A percentile compares a stretch with the other conserved stretches of the same genome.
Evolutionary conservation across 1,140 invertebrate species (phyloP).

Genomic region (Drosophila littoralis): DNA sequence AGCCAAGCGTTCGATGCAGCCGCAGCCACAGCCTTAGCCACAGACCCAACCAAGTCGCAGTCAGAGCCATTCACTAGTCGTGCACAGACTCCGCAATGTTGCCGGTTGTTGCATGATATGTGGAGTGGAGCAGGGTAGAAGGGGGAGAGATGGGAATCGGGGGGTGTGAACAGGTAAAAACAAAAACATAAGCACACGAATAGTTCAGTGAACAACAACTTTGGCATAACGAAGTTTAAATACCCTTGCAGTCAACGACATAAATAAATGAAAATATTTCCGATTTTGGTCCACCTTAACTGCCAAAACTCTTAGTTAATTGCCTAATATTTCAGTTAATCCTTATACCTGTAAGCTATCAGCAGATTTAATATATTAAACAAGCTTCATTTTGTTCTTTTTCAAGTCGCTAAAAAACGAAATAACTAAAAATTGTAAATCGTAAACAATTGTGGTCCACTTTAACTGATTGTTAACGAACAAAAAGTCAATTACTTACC

Average conservation of each 20-base stretch:
- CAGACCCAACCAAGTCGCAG: not conserved
- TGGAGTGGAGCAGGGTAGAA: not conserved
- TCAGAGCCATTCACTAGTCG: conserved; percentile 66
- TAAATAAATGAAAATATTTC: not conserved
- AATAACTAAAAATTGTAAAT: no score
- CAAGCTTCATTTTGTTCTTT: not conserved
- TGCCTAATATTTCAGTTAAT: no score
- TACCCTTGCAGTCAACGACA: not conserved
- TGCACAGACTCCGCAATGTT: conserved; percentile 63
- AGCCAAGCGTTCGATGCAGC: conserved; percentile 71
- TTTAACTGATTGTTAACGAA: not conserved
- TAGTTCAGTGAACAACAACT: not conserved
- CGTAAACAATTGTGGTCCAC: not conserved
- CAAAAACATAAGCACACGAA: conserved; percentile 9
- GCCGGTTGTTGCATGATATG: conserved; percentile 31
- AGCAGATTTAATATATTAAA: not conserved
- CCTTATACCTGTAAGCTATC: no score
- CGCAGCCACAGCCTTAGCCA: conserved; percentile 17
- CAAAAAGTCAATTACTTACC: no score
- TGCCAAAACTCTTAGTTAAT: no score
- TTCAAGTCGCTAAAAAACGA: no score
- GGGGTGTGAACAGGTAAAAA: not conserved
- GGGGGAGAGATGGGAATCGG: not conserved
- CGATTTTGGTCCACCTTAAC: not conserved
- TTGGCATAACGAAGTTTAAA: not conserved